phyloP scores from a whole-genome alignment of 2,888 invertebrate genomes.

The Agriopis leucophaearia region DNA sequence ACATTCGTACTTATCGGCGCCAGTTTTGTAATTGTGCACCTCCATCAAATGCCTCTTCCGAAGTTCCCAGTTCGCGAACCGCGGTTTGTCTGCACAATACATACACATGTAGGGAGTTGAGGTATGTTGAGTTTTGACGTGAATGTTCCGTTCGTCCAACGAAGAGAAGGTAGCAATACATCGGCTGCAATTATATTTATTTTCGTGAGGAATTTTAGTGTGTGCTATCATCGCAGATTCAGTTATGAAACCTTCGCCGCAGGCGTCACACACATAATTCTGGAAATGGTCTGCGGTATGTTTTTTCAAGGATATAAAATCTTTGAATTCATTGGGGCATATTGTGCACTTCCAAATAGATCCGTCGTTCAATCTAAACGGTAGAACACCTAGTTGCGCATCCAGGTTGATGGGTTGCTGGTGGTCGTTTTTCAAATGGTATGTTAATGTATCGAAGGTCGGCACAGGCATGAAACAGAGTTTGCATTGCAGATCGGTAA shows the following conservation, averaged over 20 bases:
- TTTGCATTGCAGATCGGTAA: conserved; percentile 79
- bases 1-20: conserved; percentile 78
- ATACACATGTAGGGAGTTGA: conserved; percentile 77
- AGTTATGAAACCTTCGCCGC: conserved; percentile 81
- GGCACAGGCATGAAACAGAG: conserved; percentile 72
- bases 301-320: conserved; percentile 75
- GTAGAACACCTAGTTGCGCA: conserved; percentile 75
- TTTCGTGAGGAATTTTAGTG: conserved; percentile 78
- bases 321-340: conserved; percentile 78
- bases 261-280: conserved; percentile 81
- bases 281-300: conserved; percentile 80
- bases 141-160: conserved; percentile 73
- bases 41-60: conserved; percentile 78
- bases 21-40: conserved; percentile 76
- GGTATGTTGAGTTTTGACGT: conserved; percentile 79
- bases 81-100: conserved; percentile 77
- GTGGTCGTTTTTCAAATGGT: conserved; percentile 75
- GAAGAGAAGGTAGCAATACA: conserved; percentile 78
- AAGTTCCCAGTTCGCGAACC: conserved; percentile 79
- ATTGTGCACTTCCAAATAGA: conserved; percentile 79
- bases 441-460: conserved; percentile 69
- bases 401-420: conserved; percentile 75
- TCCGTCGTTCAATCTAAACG: conserved; percentile 75
- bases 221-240: conserved; percentile 80
- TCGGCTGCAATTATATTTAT: conserved; percentile 77